Conservation (phyloP, 1,140 invertebrate species). For the Zaprionus taronus region DNA sequence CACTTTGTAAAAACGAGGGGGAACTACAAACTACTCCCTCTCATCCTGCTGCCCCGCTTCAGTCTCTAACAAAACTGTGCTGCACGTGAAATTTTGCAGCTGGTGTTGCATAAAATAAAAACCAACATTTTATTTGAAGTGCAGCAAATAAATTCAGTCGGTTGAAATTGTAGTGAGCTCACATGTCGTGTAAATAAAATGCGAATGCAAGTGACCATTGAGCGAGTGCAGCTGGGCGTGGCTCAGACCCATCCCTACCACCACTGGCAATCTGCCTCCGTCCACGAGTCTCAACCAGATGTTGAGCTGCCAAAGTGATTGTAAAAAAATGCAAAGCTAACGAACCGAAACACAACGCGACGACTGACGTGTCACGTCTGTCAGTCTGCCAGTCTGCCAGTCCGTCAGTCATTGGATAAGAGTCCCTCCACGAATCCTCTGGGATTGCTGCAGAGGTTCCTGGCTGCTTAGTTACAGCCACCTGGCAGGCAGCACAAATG, state of each 20-base stretch:
- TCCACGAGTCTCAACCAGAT: slow-evolving; percentile 11
- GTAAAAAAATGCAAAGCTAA: slow-evolving; percentile 82
- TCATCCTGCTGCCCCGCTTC: background rate
- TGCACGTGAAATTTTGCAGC: slow-evolving; percentile 48
- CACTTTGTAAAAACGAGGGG: background rate
- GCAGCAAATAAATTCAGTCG: slow-evolving; percentile 72
- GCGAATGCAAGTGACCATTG: slow-evolving; percentile 78
- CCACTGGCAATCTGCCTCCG: background rate
- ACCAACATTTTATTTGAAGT: slow-evolving; percentile 77
- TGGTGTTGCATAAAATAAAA: slow-evolving; percentile 74
- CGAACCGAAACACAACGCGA: slow-evolving; percentile 79
- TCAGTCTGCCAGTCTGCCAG: slow-evolving; percentile 26
- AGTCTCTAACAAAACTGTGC: background rate
- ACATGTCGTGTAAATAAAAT: slow-evolving; percentile 78
- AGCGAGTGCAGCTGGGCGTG: slow-evolving; percentile 60
- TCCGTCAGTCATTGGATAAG: slow-evolving; percentile 14
- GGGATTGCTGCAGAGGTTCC: background rate
- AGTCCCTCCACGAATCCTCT: background rate
- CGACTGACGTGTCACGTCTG: slow-evolving; percentile 68
- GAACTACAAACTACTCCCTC: slow-evolving; percentile 5
- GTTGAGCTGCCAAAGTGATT: slow-evolving; percentile 69
- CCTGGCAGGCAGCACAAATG: slow-evolving; percentile 56
- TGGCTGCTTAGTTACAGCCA: slow-evolving; percentile 40
- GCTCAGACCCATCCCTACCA: background rate
- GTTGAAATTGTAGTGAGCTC: slow-evolving; percentile 67